Evolutionary conservation across 1,140 invertebrate genomes (phyloP).

Genomic region (Trachymyrmex cornetzi): DNA sequence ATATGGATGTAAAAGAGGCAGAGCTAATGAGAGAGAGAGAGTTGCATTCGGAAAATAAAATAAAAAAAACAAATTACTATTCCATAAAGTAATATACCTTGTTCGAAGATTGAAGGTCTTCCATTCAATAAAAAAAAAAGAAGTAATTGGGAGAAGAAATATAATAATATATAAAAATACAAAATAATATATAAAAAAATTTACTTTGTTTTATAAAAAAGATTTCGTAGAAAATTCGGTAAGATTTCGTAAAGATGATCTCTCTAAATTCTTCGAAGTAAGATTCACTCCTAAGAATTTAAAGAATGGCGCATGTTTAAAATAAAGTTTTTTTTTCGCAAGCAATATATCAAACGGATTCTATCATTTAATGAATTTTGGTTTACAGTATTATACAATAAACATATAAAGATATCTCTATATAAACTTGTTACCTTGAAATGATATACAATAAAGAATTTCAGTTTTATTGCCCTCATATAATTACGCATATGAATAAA

Average conservation of each 20-base stretch:
- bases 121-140: neutral
- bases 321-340: neutral
- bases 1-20: neutral
- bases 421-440: neutral
- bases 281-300: too few species aligned
- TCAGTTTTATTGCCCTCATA: neutral
- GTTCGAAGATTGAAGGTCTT: neutral
- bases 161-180: conserved; percentile 4
- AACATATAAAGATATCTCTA: neutral
- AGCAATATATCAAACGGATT: neutral
- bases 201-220: neutral
- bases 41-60: neutral
- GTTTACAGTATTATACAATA: neutral
- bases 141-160: neutral
- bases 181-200: conserved; percentile 1
- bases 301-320: neutral
- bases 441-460: conserved; percentile 8
- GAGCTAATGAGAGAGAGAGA: neutral
- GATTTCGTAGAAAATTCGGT: neutral
- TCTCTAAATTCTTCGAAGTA: too few species aligned
- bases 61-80: neutral
- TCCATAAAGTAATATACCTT: neutral
- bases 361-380: neutral
- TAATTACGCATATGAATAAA: neutral
- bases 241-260: neutral